Base-by-base conservation (phyloP, 2,797 vertebrate species). In the Danio aesculapii region DNA sequence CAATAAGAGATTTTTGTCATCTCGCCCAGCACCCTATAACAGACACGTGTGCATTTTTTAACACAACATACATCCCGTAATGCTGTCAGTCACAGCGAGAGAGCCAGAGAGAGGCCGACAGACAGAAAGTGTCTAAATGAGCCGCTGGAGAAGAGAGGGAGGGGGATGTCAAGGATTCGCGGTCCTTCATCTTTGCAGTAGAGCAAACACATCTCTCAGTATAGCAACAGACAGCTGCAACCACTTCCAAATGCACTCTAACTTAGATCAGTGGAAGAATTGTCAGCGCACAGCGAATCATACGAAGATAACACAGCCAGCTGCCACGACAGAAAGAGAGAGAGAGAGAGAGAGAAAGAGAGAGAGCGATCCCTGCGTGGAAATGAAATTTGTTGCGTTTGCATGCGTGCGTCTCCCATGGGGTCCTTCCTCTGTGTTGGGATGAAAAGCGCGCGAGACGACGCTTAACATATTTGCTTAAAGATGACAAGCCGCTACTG, bases 161-260 rank as follows among this genome's bases (percentile, higher is more conserved):
- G 94, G 94, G 94, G 95, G 95, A 94, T 98, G 96, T 98, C 97
- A 98, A 98, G 97, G 97, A 98, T 99, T 97, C 96, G 91, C 92
- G 96, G 97, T 97, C 97, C 97, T 99, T 99, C 97, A 98, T 98
- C 96, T 99, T 95, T 95, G 97, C 96, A 97, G 97, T 95, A 97
- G 95, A 97, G 97, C 96, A 97, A 97, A 97, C 95, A 96, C 94
- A 93, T 97, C 96, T 96, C 96, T 97, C 96, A 95, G 96, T 96
- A 97, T 95, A 96, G 96, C 96, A 96, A 97, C 96, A 98, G 97
- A 98, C 97, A 99, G 96, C 97, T 98, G 96, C 96, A 95, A 97
- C 96, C 96, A 98, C 97, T 98, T 98, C 97, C 96, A 97, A 97
- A 98, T 95, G 96, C 97, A 96, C 95, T 95, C 96, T 95, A 98